Conservation (phyloP, 2,797 vertebrate genomes). For the Macroramphosus scolopax region DNA sequence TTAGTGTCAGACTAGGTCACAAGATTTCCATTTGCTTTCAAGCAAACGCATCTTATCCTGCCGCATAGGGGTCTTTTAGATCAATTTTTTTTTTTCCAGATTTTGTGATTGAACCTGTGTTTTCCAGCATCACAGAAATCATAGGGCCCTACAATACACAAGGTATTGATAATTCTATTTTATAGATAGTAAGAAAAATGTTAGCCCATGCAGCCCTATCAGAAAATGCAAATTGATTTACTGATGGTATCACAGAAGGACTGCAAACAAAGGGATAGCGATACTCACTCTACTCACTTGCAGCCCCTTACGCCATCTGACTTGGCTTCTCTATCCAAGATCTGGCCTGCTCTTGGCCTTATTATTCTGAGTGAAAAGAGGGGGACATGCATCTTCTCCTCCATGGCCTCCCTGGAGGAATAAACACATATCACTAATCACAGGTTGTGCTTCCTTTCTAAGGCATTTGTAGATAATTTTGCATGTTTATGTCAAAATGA, state of each 20-base stretch:
- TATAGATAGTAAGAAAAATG: background rate
- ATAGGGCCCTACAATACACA: background rate
- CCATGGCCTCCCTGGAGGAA: slow-evolving; percentile 41
- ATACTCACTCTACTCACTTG: background rate
- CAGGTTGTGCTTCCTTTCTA: slow-evolving; percentile 14
- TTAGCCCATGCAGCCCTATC: background rate
- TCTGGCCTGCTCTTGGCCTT: slow-evolving; percentile 42
- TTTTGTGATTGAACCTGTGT: too few relatives aligned
- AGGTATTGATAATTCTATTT: background rate
- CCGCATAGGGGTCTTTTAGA: too few relatives aligned
- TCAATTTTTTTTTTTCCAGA: too few relatives aligned
- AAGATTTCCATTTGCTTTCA: slow-evolving; percentile 48
- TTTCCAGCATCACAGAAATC: too few relatives aligned
- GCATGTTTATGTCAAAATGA: slow-evolving; percentile 4
- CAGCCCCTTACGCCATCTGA: background rate
- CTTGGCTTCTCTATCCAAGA: too few relatives aligned
- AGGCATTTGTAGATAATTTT: slow-evolving; percentile 8
- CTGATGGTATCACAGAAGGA: slow-evolving; percentile 1
- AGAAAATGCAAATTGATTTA: slow-evolving; percentile 32
- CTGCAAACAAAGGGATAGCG: too few relatives aligned
- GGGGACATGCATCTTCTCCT: slow-evolving; percentile 43
- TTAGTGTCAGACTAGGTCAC: slow-evolving; percentile 49
- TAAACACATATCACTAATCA: slow-evolving; percentile 46
- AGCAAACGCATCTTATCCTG: slow-evolving; percentile 10
- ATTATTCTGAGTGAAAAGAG: slow-evolving; percentile 42